phyloP scores from a whole-genome alignment of 1,140 invertebrate species.

The Sminthurides bifidus region DNA sequence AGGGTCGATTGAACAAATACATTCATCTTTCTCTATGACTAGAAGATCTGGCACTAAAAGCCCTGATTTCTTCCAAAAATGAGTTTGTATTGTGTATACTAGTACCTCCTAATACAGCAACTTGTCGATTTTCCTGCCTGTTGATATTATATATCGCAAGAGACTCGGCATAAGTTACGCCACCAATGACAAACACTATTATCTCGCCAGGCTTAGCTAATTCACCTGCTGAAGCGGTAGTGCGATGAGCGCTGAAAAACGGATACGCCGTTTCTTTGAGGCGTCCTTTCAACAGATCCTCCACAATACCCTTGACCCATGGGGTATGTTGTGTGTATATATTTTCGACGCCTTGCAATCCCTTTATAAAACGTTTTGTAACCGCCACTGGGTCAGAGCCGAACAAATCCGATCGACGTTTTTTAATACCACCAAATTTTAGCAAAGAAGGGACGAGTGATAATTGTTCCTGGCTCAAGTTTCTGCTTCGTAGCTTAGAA shows the following conservation, averaged over 20 bases:
- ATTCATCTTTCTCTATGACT: too few relatives aligned
- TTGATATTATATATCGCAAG: slow-evolving; percentile 74
- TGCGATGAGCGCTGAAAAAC: slow-evolving; percentile 44
- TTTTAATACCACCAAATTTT: slow-evolving; percentile 27
- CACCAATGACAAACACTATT: slow-evolving; percentile 90
- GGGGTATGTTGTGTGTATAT: slow-evolving; percentile 93
- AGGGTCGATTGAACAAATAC: neutral
- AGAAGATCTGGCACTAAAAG: slow-evolving; percentile 1
- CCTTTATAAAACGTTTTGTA: slow-evolving; percentile 39
- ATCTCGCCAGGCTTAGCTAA: slow-evolving; percentile 65
- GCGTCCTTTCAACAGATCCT: slow-evolving; percentile 78
- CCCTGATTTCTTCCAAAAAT: slow-evolving; percentile 59
- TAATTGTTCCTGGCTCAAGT: slow-evolving; percentile 36
- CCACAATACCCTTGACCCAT: slow-evolving; percentile 67
- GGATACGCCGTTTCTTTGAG: slow-evolving; percentile 72
- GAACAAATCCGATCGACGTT: slow-evolving; percentile 28
- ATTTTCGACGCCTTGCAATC: slow-evolving; percentile 87
- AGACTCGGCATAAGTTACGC: slow-evolving; percentile 94
- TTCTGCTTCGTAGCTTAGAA: slow-evolving; percentile 57
- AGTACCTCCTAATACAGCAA: slow-evolving; percentile 76
- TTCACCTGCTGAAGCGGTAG: slow-evolving; percentile 16
- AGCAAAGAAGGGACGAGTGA: slow-evolving; percentile 1
- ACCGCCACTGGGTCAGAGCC: slow-evolving; percentile 25
- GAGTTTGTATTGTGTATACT: slow-evolving; percentile 77
- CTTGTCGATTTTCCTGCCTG: slow-evolving; percentile 48